Evolutionary conservation across 2,888 invertebrate genomes (phyloP).

Genomic region (Habroteleia sp.): DNA sequence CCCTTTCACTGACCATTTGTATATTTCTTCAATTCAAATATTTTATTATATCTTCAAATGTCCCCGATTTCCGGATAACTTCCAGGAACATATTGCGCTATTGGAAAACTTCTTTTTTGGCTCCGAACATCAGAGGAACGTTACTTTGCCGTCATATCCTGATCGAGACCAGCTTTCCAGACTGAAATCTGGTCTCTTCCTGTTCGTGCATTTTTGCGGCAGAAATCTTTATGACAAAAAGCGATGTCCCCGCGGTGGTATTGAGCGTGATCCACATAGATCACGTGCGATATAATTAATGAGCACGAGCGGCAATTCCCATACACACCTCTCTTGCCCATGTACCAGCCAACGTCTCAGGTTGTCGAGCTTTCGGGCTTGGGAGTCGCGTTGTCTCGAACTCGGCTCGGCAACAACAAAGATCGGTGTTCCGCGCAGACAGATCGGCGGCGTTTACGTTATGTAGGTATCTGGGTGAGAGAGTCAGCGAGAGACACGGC

Average conservation of each 20-base stretch:
- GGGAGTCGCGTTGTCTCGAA: constrained; percentile 59
- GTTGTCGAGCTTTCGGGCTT: constrained; percentile 42
- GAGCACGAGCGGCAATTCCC: constrained; percentile 77
- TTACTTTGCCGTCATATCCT: too few relatives aligned
- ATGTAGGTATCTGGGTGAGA: constrained; percentile 71
- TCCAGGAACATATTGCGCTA: too few relatives aligned
- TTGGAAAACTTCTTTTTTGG: too few relatives aligned
- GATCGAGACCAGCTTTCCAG: too few relatives aligned
- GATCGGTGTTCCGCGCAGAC: constrained; percentile 65
- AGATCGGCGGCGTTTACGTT: constrained; percentile 65
- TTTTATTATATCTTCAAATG: too few relatives aligned
- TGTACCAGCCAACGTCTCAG: constrained; percentile 66
- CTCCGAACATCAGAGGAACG: too few relatives aligned
- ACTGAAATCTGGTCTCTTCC: too few relatives aligned
- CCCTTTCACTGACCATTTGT: too few relatives aligned
- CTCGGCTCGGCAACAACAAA: constrained; percentile 58
- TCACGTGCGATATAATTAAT: constrained; percentile 78
- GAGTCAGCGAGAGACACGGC: constrained; percentile 39
- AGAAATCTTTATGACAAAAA: neutral
- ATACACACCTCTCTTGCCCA: constrained; percentile 74
- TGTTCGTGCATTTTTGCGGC: too few relatives aligned
- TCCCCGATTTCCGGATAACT: too few relatives aligned
- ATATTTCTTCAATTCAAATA: too few relatives aligned
- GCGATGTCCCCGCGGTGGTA: constrained; percentile 66
- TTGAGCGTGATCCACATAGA: constrained; percentile 75